Conservation (phyloP, 2,888 invertebrate genomes). For the Lissonota sp. region DNA sequence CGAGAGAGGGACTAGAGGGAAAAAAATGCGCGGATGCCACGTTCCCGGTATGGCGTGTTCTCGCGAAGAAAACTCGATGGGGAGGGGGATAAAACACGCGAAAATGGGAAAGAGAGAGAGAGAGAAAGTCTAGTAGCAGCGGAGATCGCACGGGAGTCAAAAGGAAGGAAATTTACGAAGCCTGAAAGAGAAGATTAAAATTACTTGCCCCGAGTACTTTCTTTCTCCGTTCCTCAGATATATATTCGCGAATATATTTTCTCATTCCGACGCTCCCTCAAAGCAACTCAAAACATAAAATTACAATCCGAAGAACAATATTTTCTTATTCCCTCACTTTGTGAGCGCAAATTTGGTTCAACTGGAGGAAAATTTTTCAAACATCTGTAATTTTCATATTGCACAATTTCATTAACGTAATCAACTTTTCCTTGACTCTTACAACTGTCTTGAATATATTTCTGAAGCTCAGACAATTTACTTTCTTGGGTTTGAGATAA, state of each 20-base stretch:
- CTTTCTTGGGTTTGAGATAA: no score
- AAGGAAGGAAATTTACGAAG: conserved; percentile 56
- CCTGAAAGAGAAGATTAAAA: conserved; percentile 59
- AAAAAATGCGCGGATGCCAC: conserved; percentile 47
- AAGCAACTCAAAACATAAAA: conserved; percentile 21
- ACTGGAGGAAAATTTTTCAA: conserved; percentile 13
- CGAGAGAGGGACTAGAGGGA: conserved; percentile 33
- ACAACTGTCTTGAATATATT: no score
- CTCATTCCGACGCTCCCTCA: conserved; percentile 18
- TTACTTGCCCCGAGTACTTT: conserved; percentile 41
- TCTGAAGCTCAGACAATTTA: no score
- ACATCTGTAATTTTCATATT: background rate
- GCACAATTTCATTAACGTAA: conserved; percentile 7
- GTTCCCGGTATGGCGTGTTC: conserved; percentile 6
- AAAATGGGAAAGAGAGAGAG: conserved; percentile 42
- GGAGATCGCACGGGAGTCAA: conserved; percentile 39
- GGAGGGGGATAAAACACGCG: conserved; percentile 20
- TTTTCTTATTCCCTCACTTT: conserved; percentile 45
- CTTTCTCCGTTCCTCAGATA: conserved; percentile 12
- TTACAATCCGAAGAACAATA: conserved; percentile 41
- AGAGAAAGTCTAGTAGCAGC: background rate
- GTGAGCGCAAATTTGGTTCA: conserved; percentile 14
- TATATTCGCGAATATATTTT: conserved; percentile 41
- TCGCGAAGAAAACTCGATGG: conserved; percentile 39
- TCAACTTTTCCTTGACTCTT: background rate